Base-by-base conservation (phyloP, 1,140 invertebrate species). In the Papilio dardanus region DNA sequence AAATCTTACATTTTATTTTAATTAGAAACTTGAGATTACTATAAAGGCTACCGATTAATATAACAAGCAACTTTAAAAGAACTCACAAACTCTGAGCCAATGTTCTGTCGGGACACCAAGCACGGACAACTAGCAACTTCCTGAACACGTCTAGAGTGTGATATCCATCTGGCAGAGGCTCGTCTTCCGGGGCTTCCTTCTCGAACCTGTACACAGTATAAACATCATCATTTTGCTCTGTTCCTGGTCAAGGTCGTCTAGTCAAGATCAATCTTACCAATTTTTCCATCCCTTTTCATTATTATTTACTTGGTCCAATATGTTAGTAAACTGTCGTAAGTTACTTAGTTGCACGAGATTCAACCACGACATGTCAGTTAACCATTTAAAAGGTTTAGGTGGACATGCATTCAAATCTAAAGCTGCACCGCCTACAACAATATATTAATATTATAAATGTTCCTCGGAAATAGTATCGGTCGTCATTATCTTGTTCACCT, bases 61-160 rank as follows among this genome's bases (percentile, higher is more conserved):
- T 1, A 19, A 19, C 1, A 6, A 16, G 14, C 14, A 12, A n/a
- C 40, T n/a, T n/a, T n/a, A n/a, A n/a, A 31, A 19, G 24, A 54
- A 82, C 90, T 87, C 54, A 93, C 91, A 91, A 86, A 54, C 97
- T 97, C 91, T 98, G 97, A 0, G 96, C 95, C 12, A 98, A 88
- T 0, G 97, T 97, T 85, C 98, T 93, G 86, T 99, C 98, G 5
- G 97, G 97, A 91, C 97, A 98, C 97, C 97, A 98, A 1, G 96
- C 95, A 80, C 98, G 94, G 62, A 99, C 96, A 1, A 99, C 92
- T n/a, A 99, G 90, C 62, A 98, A 92, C 85, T 96, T 96, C 75
- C 96, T 94, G 87, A 99, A 98, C 2, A 96, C 95, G 85, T 98
- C 97, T 21, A 98, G 87, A 24, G 83, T 94, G 79, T 96, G 95